Evolutionary conservation across 2,797 vertebrate genomes (phyloP), one percentile per base, ranked within the genome.

Genomic region (Sebastes goodei): DNA sequence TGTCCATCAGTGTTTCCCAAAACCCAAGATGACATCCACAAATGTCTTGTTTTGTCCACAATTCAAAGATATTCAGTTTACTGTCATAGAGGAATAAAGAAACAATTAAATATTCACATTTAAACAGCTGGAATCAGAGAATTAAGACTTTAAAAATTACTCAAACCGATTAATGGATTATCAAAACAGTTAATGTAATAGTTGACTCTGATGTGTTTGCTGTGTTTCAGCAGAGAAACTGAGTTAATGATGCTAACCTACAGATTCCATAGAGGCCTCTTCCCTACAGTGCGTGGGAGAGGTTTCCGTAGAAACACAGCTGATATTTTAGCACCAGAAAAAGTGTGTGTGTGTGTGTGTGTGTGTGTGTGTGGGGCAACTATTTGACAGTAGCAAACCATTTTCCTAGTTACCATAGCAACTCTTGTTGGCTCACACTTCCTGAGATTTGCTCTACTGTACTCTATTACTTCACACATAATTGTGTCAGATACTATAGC

Each of bases 381-480:
- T 80, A 65, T 81, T 88, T 88, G 66, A 79, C 69, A 74, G 67
- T 74, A 78, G 53, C 78, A 69, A 75, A 81, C 72, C 76, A 71
- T 80, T 88, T 91, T 82, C 72, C 63, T 62, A 74, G 93, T 94
- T 92, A 84, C 92, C 89, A 89, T 94, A 75, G 92, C 84, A 94
- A 94, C 94, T 71, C 35, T 85, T 76, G 65, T 85, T 76, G 78
- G 78, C 83, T 73, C 30, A 57, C 78, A 75, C 66, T 82, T 91
- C 68, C 74, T 85, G 78, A 88, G 38, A 73, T 72, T 77, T 80
- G 74, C 30, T 74, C 52, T 66, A 68, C 71, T 82, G 70, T 84
- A 76, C 68, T 52, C 1, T 0, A 3, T 52, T 67, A 52, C 56
- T 65, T 82, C 25, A 63, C 66, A 49, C 52, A 32, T 27, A 33